Conservation (phyloP, 2,113 vertebrate genomes). For the Dolichotis patagonum region DNA sequence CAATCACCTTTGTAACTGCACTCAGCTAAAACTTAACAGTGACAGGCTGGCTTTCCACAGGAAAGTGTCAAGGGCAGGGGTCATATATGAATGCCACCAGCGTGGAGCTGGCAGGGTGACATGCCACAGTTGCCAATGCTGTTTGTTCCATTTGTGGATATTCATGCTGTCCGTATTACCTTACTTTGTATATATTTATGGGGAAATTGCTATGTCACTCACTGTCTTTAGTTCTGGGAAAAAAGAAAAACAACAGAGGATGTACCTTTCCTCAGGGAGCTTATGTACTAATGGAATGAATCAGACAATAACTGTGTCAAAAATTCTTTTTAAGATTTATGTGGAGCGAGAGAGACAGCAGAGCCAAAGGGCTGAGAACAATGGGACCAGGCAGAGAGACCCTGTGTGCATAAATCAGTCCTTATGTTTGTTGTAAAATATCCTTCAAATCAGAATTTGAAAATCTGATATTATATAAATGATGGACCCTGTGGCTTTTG, state of each 20-base stretch:
- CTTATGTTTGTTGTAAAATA: slow-evolving; percentile 46
- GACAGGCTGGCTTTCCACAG: neutral
- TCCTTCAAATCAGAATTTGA: neutral
- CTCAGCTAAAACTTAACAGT: slow-evolving; percentile 33
- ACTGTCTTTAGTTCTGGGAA: neutral
- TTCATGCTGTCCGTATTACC: neutral
- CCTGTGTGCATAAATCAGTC: neutral
- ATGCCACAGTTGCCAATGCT: neutral
- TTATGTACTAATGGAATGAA: neutral
- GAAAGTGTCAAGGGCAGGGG: slow-evolving; percentile 5
- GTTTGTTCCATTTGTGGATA: neutral
- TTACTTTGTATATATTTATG: neutral
- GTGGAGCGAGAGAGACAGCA: neutral
- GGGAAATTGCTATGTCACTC: neutral
- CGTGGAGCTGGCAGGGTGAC: neutral
- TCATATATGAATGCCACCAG: neutral
- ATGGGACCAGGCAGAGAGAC: neutral
- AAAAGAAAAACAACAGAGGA: neutral
- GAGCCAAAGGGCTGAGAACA: neutral
- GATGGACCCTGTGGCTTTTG: neutral
- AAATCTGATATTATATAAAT: neutral
- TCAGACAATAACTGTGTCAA: neutral
- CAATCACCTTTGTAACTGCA: neutral
- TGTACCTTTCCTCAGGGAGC: neutral
- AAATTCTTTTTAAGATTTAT: neutral